Base-by-base conservation (phyloP, 2,113 vertebrate species). In the Platysternon megacephalum region DNA sequence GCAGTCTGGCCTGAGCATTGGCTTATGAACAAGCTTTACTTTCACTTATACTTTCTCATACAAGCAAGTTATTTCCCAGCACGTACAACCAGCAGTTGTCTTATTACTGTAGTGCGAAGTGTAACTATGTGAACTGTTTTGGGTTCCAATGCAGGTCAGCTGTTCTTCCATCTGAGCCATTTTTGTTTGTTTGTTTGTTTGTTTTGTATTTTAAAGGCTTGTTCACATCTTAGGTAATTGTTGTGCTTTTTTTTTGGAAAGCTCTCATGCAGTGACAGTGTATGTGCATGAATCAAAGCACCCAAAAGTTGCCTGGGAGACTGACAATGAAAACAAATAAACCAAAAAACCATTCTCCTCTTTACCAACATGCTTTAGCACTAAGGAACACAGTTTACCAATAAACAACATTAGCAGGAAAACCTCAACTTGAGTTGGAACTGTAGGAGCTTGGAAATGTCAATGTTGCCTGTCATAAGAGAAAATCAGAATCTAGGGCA, bases 1-100 rank as follows among this genome's bases (percentile, higher is more conserved):
- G 29, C 58, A 24, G 19, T 87, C 7, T 89, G 83, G 68, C 5
- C 11, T 13, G 52, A 21, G 3, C 52, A 9, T 24, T 89, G 10
- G 35, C n/a, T 94, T 93, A 84, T 52, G 87, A 82, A 52, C 46
- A 91, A 91, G 11, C 32, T 90, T 92, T 48, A 61, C n/a, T 81
- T 55, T 0, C 2, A 32, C 39, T 95, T 93, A 39, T 87, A 78
- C 85, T 74, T 78, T 29, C 55, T 72, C 22, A 32, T 95, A 3
- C 72, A 78, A 61, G 24, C 65, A 42, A 82, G 48, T 68, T 68
- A 19, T 68, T 68, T 68, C 61, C 6, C 11, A 89, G 21, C 26
- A 72, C 17, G 1, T n/a, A n/a, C 61, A 68, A 68, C 35, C 17
- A 68, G 35, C 61, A 68, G 16, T n/a, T 68, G 61, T 68, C 61